Base-by-base conservation (phyloP, 2,113 vertebrate species). In the Microcebus lehilahytsara region DNA sequence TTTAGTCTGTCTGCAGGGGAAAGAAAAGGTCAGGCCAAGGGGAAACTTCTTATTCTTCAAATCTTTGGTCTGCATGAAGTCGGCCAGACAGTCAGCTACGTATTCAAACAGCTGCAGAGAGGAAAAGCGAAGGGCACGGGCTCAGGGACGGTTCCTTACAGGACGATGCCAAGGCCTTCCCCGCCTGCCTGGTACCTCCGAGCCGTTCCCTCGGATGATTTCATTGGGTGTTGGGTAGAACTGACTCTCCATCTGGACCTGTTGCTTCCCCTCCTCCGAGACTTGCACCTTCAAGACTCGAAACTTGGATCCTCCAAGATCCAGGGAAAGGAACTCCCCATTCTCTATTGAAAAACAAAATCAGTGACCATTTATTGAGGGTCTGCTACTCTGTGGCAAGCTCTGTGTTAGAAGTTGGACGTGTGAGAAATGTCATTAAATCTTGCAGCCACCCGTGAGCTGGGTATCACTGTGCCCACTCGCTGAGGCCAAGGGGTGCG, bases 21-120 rank as follows among this genome's bases (percentile, higher is more conserved):
- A 99, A 3, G 99, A 99, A 96, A 99, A 99, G 0, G 99, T 99
- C 91, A 99, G 99, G 58, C 99, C 99, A 30, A 99, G 98, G 42
- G 99, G 99, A 32, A 99, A 97, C 93, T 99, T 99, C 97, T 99
- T 99, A 66, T 99, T 95, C 74, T 98, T 99, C 97, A 99, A 98
- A 53, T 99, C 98, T 97, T 98, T 99, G 89, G 98, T 98, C 72
- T 98, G 98, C 98, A 99, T 98, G 97, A 99, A 99, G 97, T 99
- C 98, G 91, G 98, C 98, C 91, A 99, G 98, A 77, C 99, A 99
- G 94, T 99, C 99, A 53, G 99, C 98, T 67, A 99, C 75, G 0
- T 99, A 99, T 30, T 99, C 99, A 88, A 99, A 99, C 60, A 99
- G 98, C 99, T 99, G 96, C 64, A 96, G 16, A 12, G 80, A 86